Evolutionary conservation across 2,113 vertebrate genomes (phyloP).

Genomic region (Eubucco bourcierii): DNA sequence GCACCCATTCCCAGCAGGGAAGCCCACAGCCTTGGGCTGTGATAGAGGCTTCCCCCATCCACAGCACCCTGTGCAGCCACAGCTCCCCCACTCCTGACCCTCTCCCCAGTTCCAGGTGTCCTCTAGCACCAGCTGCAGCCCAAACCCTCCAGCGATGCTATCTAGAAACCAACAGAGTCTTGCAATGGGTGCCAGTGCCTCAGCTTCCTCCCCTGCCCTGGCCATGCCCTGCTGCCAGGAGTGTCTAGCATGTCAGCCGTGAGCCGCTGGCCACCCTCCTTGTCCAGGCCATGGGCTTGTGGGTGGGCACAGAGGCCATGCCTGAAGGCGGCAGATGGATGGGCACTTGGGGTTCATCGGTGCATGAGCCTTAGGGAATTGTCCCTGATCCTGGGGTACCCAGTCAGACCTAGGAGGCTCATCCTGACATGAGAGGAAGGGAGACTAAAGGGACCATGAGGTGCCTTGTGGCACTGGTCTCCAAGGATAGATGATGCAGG

Average conservation of each 20-base stretch:
- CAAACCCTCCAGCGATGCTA: background rate
- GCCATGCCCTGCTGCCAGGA: background rate
- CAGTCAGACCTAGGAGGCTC: background rate
- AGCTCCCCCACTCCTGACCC: background rate
- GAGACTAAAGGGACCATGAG: background rate
- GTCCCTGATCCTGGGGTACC: background rate
- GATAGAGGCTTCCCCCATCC: rapidly evolving
- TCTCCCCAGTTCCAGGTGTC: background rate
- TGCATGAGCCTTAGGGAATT: background rate
- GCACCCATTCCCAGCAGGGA: background rate
- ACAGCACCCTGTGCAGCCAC: background rate
- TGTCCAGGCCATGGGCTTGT: background rate
- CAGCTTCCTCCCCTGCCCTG: background rate
- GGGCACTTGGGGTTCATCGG: background rate
- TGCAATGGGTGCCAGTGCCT: background rate
- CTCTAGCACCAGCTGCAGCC: background rate
- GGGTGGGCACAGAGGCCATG: rapidly evolving
- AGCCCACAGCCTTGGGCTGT: background rate
- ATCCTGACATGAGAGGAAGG: background rate
- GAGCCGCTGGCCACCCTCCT: background rate
- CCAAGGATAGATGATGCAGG: background rate
- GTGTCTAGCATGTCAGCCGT: rapidly evolving
- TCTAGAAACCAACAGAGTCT: conserved; percentile 32
- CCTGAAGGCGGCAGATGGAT: background rate
- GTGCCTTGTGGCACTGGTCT: background rate